A percentile compares a stretch with the other conserved stretches of the same genome.
phyloP scores from a whole-genome alignment of 92 coral and sea anemone species.

The Heteractis magnifica region DNA sequence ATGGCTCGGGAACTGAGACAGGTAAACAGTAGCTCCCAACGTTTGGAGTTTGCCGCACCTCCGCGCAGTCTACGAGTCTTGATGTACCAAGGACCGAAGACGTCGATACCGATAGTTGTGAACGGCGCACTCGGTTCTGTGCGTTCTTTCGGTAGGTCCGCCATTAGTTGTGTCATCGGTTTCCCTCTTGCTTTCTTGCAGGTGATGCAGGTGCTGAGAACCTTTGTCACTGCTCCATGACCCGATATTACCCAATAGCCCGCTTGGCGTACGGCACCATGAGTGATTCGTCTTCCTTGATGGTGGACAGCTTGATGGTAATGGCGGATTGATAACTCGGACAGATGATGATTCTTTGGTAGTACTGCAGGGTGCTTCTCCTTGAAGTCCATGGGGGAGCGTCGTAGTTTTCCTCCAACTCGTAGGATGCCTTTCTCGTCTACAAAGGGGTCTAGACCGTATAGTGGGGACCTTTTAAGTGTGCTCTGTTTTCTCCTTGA shows the following conservation, averaged over 20 bases:
- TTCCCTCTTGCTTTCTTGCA: slow-evolving; percentile 16
- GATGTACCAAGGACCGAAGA: slow-evolving; percentile 13
- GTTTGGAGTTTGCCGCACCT: slow-evolving; percentile 9
- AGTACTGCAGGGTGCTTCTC: slow-evolving; percentile 41
- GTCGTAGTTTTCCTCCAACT: slow-evolving; percentile 32
- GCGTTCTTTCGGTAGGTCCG: slow-evolving; percentile 15
- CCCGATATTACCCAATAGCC: slow-evolving; percentile 41
- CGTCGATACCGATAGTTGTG: neutral
- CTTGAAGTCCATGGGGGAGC: slow-evolving; percentile 18
- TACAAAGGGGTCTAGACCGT: slow-evolving; percentile 28
- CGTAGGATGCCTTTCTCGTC: slow-evolving; percentile 36
- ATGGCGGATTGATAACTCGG: slow-evolving; percentile 29
- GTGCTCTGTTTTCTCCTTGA: neutral
- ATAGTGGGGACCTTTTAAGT: slow-evolving; percentile 5
- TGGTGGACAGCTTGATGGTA: slow-evolving; percentile 27
- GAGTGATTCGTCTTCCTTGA: slow-evolving; percentile 25
- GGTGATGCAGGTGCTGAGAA: slow-evolving; percentile 18
- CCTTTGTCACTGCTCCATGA: slow-evolving; percentile 32
- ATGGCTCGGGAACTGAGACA: slow-evolving; percentile 31
- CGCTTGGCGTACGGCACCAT: slow-evolving; percentile 35
- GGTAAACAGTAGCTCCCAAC: slow-evolving; percentile 22
- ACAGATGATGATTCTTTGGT: slow-evolving; percentile 30
- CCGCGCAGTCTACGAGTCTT: slow-evolving; percentile 4
- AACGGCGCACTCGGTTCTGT: slow-evolving; percentile 15
- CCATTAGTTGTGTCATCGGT: slow-evolving; percentile 11